A percentile compares a stretch with the other conserved stretches of the same genome.
Conservation (phyloP, 1,140 invertebrate genomes). For the Ridgeia piscesae region DNA sequence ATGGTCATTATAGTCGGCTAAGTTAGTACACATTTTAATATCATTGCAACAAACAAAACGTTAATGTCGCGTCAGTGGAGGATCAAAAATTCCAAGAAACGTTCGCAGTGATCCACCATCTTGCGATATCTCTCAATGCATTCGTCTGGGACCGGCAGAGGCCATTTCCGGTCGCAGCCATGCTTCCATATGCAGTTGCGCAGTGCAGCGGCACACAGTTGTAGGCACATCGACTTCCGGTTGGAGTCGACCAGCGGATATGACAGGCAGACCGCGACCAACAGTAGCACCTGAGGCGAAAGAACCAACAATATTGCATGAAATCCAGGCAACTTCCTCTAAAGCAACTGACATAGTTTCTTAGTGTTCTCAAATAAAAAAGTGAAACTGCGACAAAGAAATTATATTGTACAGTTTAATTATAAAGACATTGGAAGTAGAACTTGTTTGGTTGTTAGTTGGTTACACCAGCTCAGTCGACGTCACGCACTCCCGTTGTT, state of each 20-base stretch:
- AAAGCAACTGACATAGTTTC: neutral
- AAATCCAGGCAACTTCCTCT: neutral
- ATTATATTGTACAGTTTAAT: no score
- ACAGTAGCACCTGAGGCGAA: neutral
- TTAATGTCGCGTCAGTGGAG: neutral
- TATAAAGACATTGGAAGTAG: no score
- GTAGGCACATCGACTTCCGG: neutral
- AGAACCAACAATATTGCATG: neutral
- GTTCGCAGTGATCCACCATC: neutral
- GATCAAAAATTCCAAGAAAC: neutral
- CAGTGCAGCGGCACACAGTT: neutral
- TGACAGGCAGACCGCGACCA: neutral
- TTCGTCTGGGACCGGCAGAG: neutral
- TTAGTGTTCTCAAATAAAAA: neutral
- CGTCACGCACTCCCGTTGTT: no score
- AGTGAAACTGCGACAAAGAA: no score
- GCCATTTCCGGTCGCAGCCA: neutral
- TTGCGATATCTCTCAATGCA: neutral
- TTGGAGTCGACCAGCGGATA: neutral
- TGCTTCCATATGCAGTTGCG: neutral
- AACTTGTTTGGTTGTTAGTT: no score
- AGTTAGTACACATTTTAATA: neutral
- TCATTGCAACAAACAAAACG: neutral
- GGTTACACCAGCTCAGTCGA: no score
- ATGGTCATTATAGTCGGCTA: neutral